phyloP scores from a whole-genome alignment of 2,797 vertebrate genomes.

The Eremophila alpestris region DNA sequence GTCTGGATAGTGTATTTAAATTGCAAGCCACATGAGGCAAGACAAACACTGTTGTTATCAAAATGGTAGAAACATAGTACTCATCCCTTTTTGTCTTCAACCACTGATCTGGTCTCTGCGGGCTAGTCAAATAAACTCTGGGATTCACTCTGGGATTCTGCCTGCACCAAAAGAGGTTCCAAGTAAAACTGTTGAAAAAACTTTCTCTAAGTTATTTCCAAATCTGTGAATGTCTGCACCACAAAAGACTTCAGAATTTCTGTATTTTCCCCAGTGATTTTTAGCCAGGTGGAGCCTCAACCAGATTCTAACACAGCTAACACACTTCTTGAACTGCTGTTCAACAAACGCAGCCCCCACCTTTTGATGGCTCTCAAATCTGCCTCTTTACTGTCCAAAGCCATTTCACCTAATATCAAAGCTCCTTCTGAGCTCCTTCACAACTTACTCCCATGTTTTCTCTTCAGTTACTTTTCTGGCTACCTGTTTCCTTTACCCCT shows the following conservation, averaged over 20 bases:
- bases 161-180: neutral
- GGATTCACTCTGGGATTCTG: neutral
- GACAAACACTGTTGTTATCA: neutral
- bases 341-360: neutral
- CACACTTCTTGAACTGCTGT: neutral
- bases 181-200: neutral
- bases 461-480: neutral
- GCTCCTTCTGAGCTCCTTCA: neutral
- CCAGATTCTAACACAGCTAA: neutral
- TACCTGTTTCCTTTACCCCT: neutral
- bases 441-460: neutral
- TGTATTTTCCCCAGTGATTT: neutral
- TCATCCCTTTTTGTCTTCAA: neutral
- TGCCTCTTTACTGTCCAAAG: neutral
- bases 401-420: neutral
- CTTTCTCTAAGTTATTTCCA: neutral
- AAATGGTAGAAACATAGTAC: neutral
- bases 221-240: neutral
- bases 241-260: neutral
- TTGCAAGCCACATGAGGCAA: neutral
- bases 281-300: neutral
- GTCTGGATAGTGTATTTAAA: neutral
- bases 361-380: neutral
- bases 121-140: neutral
- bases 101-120: neutral